Conservation (phyloP, 2,113 vertebrate species). For the Jaculus jaculus region DNA sequence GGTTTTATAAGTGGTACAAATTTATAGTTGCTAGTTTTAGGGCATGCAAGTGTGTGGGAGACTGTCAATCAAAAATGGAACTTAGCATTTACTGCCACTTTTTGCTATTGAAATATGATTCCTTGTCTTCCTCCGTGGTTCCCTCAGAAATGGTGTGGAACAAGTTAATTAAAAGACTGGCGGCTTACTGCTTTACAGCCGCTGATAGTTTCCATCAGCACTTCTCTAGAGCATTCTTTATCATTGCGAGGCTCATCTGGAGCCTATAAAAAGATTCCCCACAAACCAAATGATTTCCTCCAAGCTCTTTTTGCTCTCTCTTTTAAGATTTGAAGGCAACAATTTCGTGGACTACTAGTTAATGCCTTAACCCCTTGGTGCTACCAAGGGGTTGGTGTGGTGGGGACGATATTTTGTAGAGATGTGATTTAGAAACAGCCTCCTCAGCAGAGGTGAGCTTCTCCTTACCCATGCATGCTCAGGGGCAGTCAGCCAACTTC, state of each 20-base stretch:
- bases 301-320: background rate
- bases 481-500: background rate
- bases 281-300: conserved; percentile 7
- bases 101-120: conserved; percentile 42
- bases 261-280: background rate
- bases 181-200: conserved; percentile 23
- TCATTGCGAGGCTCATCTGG: background rate
- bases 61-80: conserved; percentile 52
- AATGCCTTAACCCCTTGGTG: background rate
- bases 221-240: background rate
- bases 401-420: background rate
- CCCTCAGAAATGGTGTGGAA: conserved; percentile 52
- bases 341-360: background rate
- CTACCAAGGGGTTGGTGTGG: background rate
- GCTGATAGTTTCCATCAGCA: background rate
- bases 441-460: background rate
- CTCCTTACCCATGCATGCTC: background rate
- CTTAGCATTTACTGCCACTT: conserved; percentile 36
- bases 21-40: conserved; percentile 36
- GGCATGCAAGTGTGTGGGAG: background rate
- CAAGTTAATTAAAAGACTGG: conserved; percentile 54
- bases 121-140: background rate
- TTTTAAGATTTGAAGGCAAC: conserved; percentile 20
- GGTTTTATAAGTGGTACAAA: conserved; percentile 50
- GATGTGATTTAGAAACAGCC: background rate